These are phyloP conservation scores for Thripadectes ignobilis DNA, from an alignment of 2,797 vertebrate genomes.

Conservation along the genomic window DNA sequence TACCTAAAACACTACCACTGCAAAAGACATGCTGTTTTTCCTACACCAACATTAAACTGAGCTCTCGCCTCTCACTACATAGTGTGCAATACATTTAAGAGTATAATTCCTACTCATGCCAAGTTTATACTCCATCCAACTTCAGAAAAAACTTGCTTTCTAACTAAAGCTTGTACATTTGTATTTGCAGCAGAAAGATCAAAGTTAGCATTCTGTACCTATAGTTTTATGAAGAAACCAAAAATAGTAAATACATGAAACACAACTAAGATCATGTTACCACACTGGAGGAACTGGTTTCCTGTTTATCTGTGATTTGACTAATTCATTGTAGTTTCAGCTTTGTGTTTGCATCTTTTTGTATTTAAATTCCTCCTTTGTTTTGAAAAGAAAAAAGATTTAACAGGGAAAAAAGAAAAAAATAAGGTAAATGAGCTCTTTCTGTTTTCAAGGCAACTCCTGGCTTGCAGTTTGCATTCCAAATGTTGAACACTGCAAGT, in stretches of 20 bases:
- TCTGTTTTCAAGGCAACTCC: constrained; percentile 5
- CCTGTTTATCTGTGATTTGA: background rate
- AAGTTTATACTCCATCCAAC: background rate
- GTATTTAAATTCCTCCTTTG: constrained; percentile 21
- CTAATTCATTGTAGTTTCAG: constrained; percentile 4
- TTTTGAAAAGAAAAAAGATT: constrained; percentile 23
- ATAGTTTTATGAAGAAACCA: background rate
- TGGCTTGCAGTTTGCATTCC: constrained; percentile 18
- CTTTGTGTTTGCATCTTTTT: background rate
- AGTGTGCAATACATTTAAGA: background rate
- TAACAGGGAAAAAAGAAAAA: background rate
- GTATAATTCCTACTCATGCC: background rate
- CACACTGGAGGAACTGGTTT: background rate
- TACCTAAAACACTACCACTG: background rate
- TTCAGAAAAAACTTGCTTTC: background rate
- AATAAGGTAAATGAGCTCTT: background rate
- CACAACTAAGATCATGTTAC: background rate
- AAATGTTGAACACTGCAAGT: background rate
- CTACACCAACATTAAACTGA: background rate
- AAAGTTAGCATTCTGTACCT: background rate
- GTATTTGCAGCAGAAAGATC: background rate
- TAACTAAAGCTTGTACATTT: background rate
- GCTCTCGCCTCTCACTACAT: background rate
- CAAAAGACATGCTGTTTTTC: background rate
- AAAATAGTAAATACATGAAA: background rate